A percentile compares a stretch with the other conserved stretches of the same genome.
Conservation (phyloP, 2,888 invertebrate genomes). For the Clusia tigrina region DNA sequence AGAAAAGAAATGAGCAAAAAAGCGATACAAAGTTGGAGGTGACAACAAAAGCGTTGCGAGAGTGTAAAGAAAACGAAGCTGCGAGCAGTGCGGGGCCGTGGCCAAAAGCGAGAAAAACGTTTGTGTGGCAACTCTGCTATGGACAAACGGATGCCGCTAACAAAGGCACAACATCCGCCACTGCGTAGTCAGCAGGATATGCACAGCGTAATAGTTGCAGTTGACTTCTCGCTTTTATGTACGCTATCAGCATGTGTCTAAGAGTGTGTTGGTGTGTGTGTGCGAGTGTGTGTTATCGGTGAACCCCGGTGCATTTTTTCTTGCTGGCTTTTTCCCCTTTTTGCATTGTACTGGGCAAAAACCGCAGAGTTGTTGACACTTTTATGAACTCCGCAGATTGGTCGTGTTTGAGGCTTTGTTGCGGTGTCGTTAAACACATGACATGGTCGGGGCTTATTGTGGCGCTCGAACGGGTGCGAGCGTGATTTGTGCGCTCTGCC, state of each 20-base stretch:
- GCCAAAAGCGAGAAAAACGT: not conserved
- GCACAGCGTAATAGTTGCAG: slow-evolving; percentile 39
- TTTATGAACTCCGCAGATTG: slow-evolving; percentile 59
- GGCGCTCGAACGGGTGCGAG: too few relatives aligned
- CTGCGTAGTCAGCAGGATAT: not conserved
- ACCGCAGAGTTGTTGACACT: slow-evolving; percentile 53
- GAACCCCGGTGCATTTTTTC: slow-evolving; percentile 15
- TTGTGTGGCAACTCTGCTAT: not conserved
- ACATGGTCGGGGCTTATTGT: not conserved
- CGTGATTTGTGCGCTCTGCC: too few relatives aligned
- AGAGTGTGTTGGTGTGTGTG: slow-evolving; percentile 11
- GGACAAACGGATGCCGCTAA: slow-evolving; percentile 8
- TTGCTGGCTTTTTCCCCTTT: slow-evolving; percentile 19
- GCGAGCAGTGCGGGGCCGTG: not conserved
- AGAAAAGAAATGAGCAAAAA: not conserved
- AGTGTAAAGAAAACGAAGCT: not conserved
- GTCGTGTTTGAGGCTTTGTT: slow-evolving; percentile 50
- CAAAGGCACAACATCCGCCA: slow-evolving; percentile 12
- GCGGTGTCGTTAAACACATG: slow-evolving; percentile 35
- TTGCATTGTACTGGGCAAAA: not conserved
- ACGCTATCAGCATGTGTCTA: not conserved
- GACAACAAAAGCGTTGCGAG: not conserved
- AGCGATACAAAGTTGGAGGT: not conserved
- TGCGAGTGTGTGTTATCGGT: slow-evolving; percentile 7
- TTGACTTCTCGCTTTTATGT: not conserved